A percentile compares a stretch with the other conserved stretches of the same genome.
phyloP scores from a whole-genome alignment of 2,113 vertebrate genomes.

The Motacilla tschutschensis region DNA sequence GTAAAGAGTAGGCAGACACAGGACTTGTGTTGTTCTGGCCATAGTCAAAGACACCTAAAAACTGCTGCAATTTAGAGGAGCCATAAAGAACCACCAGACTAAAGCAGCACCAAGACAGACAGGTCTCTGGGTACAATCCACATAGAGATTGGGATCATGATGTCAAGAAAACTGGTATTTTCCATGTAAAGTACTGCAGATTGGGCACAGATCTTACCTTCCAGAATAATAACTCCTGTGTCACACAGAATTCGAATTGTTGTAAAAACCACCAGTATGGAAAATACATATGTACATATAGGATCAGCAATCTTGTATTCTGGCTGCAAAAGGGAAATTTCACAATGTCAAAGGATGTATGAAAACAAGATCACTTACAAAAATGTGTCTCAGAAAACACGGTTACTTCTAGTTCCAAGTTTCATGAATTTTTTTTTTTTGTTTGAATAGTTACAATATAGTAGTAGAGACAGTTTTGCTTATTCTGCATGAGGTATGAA shows the following conservation, averaged over 20 bases:
- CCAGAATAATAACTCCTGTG: conserved; percentile 89
- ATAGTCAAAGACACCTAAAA: neutral
- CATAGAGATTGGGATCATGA: neutral
- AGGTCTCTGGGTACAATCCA: neutral
- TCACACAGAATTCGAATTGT: conserved; percentile 91
- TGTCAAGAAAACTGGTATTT: neutral
- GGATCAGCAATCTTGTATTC: conserved; percentile 95
- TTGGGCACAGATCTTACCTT: conserved; percentile 78
- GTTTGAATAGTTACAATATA: neutral
- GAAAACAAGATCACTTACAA: neutral
- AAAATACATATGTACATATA: conserved; percentile 96
- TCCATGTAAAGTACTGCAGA: neutral
- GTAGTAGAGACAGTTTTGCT: neutral
- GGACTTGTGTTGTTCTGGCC: neutral
- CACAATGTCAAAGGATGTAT: neutral
- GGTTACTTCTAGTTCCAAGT: neutral
- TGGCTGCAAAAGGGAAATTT: conserved; percentile 79
- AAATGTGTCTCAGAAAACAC: neutral
- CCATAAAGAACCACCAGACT: neutral
- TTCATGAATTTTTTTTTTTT: neutral
- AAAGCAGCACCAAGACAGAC: neutral
- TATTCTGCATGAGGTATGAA: neutral
- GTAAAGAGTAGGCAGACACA: neutral
- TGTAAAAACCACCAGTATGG: conserved; percentile 90
- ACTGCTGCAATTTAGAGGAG: neutral